A percentile compares a stretch with the other conserved stretches of the same genome.
These are phyloP conservation scores for Agapornis canus DNA, from an alignment of 2,797 vertebrate genomes.

Conservation along the genomic window DNA sequence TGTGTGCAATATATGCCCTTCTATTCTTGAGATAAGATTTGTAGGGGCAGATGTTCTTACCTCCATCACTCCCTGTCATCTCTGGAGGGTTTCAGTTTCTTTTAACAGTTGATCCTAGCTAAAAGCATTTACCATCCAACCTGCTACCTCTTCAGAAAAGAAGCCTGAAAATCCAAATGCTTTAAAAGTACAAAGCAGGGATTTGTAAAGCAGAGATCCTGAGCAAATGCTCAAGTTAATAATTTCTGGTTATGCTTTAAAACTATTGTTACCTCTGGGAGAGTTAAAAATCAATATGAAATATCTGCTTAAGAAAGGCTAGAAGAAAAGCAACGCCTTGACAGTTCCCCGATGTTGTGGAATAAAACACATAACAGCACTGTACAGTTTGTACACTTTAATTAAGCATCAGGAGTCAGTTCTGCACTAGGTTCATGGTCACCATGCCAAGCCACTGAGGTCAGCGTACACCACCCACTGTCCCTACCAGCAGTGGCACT, in stretches of 20 bases:
- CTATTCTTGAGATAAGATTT: neutral
- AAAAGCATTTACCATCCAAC: neutral
- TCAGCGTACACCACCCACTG: accelerated
- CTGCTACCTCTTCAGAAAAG: neutral
- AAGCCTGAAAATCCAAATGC: neutral
- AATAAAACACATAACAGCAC: neutral
- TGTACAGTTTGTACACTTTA: neutral
- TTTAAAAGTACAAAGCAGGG: neutral
- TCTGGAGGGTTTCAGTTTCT: neutral
- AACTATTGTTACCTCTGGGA: neutral
- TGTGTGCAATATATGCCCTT: neutral
- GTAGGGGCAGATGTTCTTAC: neutral
- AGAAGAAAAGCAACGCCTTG: neutral
- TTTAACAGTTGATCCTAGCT: neutral
- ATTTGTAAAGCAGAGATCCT: neutral
- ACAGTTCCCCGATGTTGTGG: neutral
- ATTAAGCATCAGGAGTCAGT: neutral
- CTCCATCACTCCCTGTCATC: neutral
- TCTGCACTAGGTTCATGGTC: accelerated
- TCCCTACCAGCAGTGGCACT: conserved; percentile 33
- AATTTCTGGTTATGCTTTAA: neutral
- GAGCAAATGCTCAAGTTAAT: neutral
- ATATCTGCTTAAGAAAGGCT: neutral
- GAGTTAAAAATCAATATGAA: neutral
- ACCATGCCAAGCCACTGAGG: accelerated